Evolutionary conservation across 2,113 vertebrate genomes (phyloP).

Genomic region (Cyanocitta stelleri): DNA sequence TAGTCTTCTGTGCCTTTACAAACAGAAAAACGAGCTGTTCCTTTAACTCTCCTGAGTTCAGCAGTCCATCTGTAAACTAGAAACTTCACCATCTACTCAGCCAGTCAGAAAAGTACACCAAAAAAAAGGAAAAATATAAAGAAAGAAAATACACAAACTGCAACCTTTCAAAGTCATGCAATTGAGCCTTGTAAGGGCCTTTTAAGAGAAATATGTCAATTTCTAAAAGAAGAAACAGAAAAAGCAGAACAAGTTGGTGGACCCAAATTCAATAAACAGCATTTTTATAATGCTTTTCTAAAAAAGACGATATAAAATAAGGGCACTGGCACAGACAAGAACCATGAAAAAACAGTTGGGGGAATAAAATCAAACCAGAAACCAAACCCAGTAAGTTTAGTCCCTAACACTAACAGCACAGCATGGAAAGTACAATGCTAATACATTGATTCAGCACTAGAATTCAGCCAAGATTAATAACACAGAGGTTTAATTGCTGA

Average conservation of each 20-base stretch:
- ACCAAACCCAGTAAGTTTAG: background rate
- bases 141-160: background rate
- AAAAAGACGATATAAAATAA: constrained; percentile 11
- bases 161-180: background rate
- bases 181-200: background rate
- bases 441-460: background rate
- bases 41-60: background rate
- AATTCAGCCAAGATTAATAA: background rate
- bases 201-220: background rate
- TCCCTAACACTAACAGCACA: background rate
- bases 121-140: background rate
- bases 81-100: background rate
- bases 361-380: background rate
- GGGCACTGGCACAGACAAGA: background rate
- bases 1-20: background rate
- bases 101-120: background rate
- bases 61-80: background rate
- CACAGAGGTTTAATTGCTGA: background rate
- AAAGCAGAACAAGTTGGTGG: background rate
- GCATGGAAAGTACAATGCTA: background rate
- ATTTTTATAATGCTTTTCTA: constrained; percentile 30
- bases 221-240: constrained; percentile 41
- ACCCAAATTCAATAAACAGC: background rate
- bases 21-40: background rate
- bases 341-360: background rate